Base-by-base conservation (phyloP, 2,113 vertebrate species). In the Spea multiplicata region DNA sequence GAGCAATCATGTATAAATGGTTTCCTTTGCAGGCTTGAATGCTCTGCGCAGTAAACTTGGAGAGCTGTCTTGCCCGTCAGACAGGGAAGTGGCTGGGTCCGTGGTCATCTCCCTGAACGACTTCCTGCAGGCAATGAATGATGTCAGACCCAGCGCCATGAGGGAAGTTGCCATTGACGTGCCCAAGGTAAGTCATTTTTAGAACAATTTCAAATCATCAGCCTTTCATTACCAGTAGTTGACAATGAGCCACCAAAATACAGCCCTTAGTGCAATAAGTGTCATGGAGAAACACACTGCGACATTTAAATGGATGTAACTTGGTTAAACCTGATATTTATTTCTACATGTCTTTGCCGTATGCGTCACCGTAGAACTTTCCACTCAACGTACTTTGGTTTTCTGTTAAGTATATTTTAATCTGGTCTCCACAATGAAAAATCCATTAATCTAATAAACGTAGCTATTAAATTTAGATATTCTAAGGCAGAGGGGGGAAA, bases 121-220 rank as follows among this genome's bases (percentile, higher is more conserved):
- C 89, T 96, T 99, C 81, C 91, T 92, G 83, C 92, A 93, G 90
- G 96, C 92, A 50, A 92, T 95, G 94, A 92, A 93, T 9, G 90
- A 91, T 12, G 90, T 98, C 85, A 96, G 95, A 86, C 97, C 97
- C 84, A 99, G 97, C 3, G 97, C 97, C 80, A 99, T 99, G 97
- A 94, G 97, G 85, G 97, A 99, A 83, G 96, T 99, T 66, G 94
- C 96, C 53, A 87, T 99, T 3, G 97, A 99, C 73, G 93, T 99
- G 55, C 97, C 97, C 72, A 97, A 94, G 90, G 97, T 99, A 86
- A 91, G 91, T 91, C 66, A 49, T 85, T 76, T 74, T 72, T 66
- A 80, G 62, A 49, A 57, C 61, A 74, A 75, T 83, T 82, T 88
- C 86, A 85, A 81, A 71, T 17, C 7, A 6, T 50, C 14, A 52